Evolutionary conservation across 2,888 invertebrate genomes (phyloP).

Genomic region (Rhamphomyia laevipes): DNA sequence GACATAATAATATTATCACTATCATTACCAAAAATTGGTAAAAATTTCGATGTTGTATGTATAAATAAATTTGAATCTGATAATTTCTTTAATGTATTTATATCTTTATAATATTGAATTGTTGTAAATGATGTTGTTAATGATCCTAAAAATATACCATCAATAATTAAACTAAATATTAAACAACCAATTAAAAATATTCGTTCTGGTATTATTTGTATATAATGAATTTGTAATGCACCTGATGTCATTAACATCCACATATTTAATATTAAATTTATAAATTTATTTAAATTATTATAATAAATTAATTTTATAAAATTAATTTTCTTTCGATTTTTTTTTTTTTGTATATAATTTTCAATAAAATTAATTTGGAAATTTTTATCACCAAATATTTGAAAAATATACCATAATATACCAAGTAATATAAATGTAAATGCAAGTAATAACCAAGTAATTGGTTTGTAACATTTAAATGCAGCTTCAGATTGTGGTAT

Average conservation of each 20-base stretch:
- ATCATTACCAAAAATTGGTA: conserved; percentile 26
- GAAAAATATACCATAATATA: neutral
- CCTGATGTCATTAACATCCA: too few species aligned
- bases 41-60: conserved; percentile 22
- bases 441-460: conserved; percentile 17
- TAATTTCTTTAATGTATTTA: conserved; percentile 35
- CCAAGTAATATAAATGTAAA: too few species aligned
- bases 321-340: too few species aligned
- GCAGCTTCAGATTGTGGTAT: conserved; percentile 20
- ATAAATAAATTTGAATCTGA: conserved; percentile 31
- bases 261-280: too few species aligned
- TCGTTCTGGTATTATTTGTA: conserved; percentile 14
- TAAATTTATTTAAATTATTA: too few species aligned
- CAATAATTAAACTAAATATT: conserved; percentile 34
- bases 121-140: conserved; percentile 37
- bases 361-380: neutral
- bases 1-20: conserved; percentile 6
- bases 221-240: too few species aligned
- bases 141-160: conserved; percentile 29
- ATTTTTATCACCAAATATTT: neutral
- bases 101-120: conserved; percentile 35
- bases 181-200: conserved; percentile 27
- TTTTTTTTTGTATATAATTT: neutral
- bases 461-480: conserved; percentile 27
- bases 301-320: too few species aligned